Conservation (phyloP, 2,888 invertebrate species). For the Pammene fasciana region DNA sequence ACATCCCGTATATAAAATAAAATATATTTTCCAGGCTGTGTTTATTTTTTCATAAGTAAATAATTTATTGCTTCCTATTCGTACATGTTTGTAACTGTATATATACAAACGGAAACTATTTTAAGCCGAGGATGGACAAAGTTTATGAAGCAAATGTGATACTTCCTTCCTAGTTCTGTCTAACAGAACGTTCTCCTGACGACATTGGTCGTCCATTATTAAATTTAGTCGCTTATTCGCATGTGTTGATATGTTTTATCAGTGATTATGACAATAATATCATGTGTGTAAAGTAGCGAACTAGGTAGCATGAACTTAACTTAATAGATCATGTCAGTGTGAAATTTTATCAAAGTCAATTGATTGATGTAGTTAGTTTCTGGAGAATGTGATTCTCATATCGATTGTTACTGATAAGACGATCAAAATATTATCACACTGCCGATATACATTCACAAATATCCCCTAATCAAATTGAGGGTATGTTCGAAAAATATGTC, state of each 20-base stretch:
- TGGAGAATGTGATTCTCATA: slow-evolving; percentile 13
- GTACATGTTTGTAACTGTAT: not conserved
- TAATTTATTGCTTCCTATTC: not conserved
- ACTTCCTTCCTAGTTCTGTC: slow-evolving; percentile 27
- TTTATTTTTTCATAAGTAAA: not conserved
- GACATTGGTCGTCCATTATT: slow-evolving; percentile 26
- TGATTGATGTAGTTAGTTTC: slow-evolving; percentile 22
- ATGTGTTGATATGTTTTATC: slow-evolving; percentile 48
- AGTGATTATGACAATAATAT: slow-evolving; percentile 60
- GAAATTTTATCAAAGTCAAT: slow-evolving; percentile 30
- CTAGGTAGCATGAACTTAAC: slow-evolving; percentile 31
- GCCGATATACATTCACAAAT: slow-evolving; percentile 16
- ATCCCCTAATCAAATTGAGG: not conserved
- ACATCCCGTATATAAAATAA: too few species aligned
- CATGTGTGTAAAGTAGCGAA: slow-evolving; percentile 41
- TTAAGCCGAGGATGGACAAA: not conserved
- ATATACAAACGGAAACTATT: not conserved
- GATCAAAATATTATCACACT: slow-evolving; percentile 14
- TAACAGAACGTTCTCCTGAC: slow-evolving; percentile 13
- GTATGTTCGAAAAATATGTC: not conserved
- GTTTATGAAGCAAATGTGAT: slow-evolving; percentile 15
- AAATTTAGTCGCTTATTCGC: slow-evolving; percentile 29
- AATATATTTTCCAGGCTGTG: not conserved
- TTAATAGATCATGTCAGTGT: slow-evolving; percentile 1
- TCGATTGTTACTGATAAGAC: slow-evolving; percentile 27